A percentile compares a stretch with the other conserved stretches of the same genome.
Evolutionary conservation across 2,113 vertebrate genomes (phyloP).

Genomic region (Aphelocoma coerulescens): DNA sequence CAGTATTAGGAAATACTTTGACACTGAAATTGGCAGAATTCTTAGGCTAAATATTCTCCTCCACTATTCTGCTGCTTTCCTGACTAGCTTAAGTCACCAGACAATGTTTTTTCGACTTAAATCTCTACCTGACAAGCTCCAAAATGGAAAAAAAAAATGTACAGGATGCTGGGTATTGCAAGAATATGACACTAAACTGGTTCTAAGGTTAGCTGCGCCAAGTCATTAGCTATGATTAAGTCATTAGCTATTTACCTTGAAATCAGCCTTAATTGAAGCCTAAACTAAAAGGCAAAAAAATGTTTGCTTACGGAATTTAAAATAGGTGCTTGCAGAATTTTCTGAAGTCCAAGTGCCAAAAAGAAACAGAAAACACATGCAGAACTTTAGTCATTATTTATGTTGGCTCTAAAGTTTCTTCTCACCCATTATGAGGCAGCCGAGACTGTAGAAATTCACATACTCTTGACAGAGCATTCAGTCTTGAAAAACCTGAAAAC

Average conservation of each 20-base stretch:
- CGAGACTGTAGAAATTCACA: neutral
- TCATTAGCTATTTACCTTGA: neutral
- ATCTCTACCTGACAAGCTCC: neutral
- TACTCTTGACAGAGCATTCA: neutral
- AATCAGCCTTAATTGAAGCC: neutral
- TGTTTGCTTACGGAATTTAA: neutral
- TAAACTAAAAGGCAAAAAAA: neutral
- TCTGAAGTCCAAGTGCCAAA: neutral
- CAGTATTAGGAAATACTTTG: neutral
- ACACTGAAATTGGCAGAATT: neutral
- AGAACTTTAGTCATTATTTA: slow-evolving; percentile 1
- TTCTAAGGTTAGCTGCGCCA: neutral
- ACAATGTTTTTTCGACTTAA: neutral
- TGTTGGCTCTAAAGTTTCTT: slow-evolving; percentile 9
- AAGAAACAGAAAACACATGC: neutral
- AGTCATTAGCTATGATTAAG: neutral
- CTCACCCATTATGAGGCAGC: neutral
- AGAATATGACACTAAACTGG: neutral
- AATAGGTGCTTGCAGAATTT: neutral
- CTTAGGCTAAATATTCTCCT: neutral
- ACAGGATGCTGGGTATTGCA: neutral
- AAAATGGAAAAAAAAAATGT: neutral
- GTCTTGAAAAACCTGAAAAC: neutral
- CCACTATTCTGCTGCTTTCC: neutral
- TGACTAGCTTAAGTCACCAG: neutral